Evolutionary conservation across 2,888 invertebrate species (phyloP).

Genomic region (Prosapia bicincta): DNA sequence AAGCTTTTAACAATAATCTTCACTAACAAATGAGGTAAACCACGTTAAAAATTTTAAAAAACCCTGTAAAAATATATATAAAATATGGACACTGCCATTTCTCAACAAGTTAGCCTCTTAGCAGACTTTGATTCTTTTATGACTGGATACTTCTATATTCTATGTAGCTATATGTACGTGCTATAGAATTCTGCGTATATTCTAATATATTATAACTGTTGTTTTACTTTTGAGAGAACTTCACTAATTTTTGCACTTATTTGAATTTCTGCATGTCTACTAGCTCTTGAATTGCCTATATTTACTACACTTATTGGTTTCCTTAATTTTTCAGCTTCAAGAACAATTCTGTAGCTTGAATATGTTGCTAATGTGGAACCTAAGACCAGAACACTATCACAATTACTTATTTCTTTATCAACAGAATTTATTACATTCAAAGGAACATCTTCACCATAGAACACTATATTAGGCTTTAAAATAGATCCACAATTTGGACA

Average conservation of each 20-base stretch:
- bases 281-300: slow-evolving; percentile 90
- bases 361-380: slow-evolving; percentile 91
- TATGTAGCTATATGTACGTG: no score
- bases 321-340: slow-evolving; percentile 66
- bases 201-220: no score
- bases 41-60: no score
- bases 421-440: slow-evolving; percentile 63
- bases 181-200: no score
- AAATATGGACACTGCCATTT: no score
- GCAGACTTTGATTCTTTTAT: no score
- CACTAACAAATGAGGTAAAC: no score
- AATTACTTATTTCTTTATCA: slow-evolving; percentile 58
- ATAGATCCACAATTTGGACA: slow-evolving; percentile 78
- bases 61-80: no score
- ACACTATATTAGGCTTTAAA: slow-evolving; percentile 91
- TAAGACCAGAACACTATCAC: slow-evolving; percentile 79
- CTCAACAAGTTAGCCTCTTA: no score
- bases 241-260: slow-evolving; percentile 83
- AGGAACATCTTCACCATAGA: slow-evolving; percentile 96
- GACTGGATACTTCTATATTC: no score
- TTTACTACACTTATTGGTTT: slow-evolving; percentile 82
- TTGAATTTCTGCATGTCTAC: slow-evolving; percentile 71
- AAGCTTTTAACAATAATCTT: no score
- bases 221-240: slow-evolving; percentile 28
- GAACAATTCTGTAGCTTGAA: slow-evolving; percentile 87